phyloP scores from a whole-genome alignment of 2,113 vertebrate species.

The Pteronura brasiliensis region DNA sequence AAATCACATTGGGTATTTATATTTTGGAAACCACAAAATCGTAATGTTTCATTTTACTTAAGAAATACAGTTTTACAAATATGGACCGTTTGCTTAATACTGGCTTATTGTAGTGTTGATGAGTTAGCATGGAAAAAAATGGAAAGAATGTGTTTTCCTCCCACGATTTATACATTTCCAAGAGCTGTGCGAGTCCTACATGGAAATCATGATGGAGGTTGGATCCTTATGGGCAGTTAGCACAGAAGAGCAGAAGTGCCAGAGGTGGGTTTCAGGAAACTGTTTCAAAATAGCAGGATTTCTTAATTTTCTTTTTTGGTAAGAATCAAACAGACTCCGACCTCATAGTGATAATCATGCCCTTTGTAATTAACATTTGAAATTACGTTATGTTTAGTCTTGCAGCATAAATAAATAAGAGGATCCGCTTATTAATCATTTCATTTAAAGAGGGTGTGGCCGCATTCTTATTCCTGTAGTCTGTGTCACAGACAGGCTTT shows the following conservation, averaged over 20 bases:
- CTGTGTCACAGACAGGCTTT: conserved; percentile 59
- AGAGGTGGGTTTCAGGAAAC: neutral
- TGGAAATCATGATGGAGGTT: neutral
- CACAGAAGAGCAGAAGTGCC: neutral
- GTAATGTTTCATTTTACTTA: neutral
- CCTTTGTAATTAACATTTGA: conserved; percentile 55
- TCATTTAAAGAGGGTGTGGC: conserved; percentile 37
- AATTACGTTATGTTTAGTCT: conserved; percentile 61
- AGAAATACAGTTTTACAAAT: neutral
- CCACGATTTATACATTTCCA: neutral
- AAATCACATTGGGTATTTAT: neutral
- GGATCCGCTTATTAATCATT: conserved; percentile 47
- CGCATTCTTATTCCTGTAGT: neutral
- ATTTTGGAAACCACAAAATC: neutral
- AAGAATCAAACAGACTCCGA: neutral
- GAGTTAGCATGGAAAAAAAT: conserved; percentile 32
- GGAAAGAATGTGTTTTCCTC: conserved; percentile 14
- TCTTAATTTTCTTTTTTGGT: neutral
- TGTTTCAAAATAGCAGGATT: neutral
- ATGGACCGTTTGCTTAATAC: neutral
- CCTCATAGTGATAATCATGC: neutral
- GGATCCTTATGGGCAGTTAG: neutral
- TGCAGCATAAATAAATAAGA: neutral
- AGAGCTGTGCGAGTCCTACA: neutral
- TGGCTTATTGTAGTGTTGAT: neutral